Percentiles rank a stretch among this genome's conserved stretches.
Evolutionary conservation across 2,797 vertebrate genomes (phyloP).

Genomic region (Anisognathus igniventris): DNA sequence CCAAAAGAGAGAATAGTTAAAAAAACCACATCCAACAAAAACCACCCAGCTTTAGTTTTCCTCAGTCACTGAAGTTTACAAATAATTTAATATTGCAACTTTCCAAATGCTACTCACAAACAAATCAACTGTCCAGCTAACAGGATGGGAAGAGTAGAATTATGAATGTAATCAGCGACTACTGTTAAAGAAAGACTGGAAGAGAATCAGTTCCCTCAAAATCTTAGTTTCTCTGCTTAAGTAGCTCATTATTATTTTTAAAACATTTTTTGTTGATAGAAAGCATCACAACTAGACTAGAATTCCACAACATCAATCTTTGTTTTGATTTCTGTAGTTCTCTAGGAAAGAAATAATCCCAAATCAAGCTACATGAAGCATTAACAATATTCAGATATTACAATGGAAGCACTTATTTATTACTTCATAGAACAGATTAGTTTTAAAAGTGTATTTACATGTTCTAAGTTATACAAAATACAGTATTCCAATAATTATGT

Average conservation of each 20-base stretch:
- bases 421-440: conserved; percentile 67
- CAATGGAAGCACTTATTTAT: conserved; percentile 71
- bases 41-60: not conserved
- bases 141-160: not conserved
- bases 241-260: conserved; percentile 25
- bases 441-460: conserved; percentile 72
- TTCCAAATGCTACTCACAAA: not conserved
- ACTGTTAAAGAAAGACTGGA: conserved; percentile 34
- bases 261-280: conserved; percentile 44
- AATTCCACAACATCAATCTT: conserved; percentile 66
- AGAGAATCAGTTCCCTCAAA: conserved; percentile 16
- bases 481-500: conserved; percentile 66
- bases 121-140: not conserved
- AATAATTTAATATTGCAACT: not conserved
- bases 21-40: not conserved
- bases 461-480: conserved; percentile 68
- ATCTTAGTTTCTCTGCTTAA: conserved; percentile 53
- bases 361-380: conserved; percentile 68
- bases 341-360: conserved; percentile 49
- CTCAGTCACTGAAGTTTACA: not conserved
- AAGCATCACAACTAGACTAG: conserved; percentile 61
- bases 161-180: not conserved
- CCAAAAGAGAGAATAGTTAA: not conserved
- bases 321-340: conserved; percentile 56
- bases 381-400: conserved; percentile 65